Evolutionary conservation across 2,113 vertebrate genomes (phyloP).

Genomic region (Empidonax alnorum): DNA sequence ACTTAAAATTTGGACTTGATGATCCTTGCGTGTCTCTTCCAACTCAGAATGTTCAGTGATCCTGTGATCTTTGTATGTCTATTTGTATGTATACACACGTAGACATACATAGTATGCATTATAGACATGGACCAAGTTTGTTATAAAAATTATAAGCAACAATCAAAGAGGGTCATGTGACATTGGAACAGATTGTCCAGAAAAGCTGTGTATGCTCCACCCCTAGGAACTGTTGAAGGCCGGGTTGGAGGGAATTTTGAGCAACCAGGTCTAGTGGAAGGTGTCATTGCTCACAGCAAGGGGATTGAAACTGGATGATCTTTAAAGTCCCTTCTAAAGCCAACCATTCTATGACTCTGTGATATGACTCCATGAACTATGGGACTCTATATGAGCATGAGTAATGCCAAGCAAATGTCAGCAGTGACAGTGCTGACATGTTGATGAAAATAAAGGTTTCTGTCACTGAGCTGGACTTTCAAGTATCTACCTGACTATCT

Average conservation of each 20-base stretch:
- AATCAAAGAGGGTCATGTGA: not conserved
- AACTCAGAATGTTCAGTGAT: not conserved
- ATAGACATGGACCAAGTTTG: not conserved
- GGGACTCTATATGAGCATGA: not conserved
- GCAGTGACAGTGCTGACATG: not conserved
- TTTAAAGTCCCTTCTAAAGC: not conserved
- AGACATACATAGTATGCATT: not conserved
- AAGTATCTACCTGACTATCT: not conserved
- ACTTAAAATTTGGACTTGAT: not conserved
- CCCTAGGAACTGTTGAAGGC: not conserved
- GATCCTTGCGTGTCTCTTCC: not conserved
- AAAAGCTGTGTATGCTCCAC: not conserved
- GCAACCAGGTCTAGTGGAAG: too few relatives aligned
- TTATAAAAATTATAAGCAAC: not conserved
- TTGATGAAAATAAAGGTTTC: not conserved
- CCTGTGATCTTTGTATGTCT: not conserved
- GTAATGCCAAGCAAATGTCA: not conserved
- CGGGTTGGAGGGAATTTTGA: not conserved
- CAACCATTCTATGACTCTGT: not conserved
- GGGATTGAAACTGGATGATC: not conserved
- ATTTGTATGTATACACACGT: not conserved
- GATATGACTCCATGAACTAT: not conserved
- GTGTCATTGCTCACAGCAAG: not conserved
- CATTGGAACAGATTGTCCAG: not conserved
- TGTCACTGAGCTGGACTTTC: not conserved